Conservation (phyloP, 37 sponge, comb jelly and placozoan genomes). For the Lycopodina hypogea region DNA sequence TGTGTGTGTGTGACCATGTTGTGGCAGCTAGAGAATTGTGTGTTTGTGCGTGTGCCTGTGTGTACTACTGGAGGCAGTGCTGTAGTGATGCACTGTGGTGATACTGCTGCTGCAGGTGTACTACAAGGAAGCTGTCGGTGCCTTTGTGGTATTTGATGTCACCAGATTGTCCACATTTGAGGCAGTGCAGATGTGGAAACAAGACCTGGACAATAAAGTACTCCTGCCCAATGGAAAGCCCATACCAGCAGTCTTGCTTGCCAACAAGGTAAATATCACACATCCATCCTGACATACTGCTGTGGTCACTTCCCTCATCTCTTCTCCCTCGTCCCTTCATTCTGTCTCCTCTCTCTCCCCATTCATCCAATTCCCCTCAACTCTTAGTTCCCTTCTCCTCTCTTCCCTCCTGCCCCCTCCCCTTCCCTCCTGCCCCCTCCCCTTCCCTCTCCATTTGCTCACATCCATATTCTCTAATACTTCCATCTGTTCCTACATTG, state of each 20-base stretch:
- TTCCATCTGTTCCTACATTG: too few species aligned
- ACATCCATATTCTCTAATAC: too few species aligned
- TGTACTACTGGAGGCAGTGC: too few species aligned
- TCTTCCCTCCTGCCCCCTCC: not conserved
- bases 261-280: conserved; percentile 79
- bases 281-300: not conserved
- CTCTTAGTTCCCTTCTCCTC: not conserved
- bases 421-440: not conserved
- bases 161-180: conserved; percentile 94
- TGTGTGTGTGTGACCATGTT: too few species aligned
- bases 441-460: not conserved
- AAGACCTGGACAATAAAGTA: conserved; percentile 94
- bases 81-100: too few species aligned
- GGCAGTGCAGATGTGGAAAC: conserved; percentile 98
- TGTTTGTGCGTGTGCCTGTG: too few species aligned
- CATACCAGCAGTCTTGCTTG: conserved; percentile 91
- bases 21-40: too few species aligned
- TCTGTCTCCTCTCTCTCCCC: too few species aligned
- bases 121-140: conserved; percentile 98
- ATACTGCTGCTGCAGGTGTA: conserved; percentile 66
- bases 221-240: conserved; percentile 82
- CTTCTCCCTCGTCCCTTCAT: not conserved
- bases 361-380: not conserved
- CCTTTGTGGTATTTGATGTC: conserved; percentile 96
- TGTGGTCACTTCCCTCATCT: not conserved